Base-by-base conservation (phyloP, 1,140 invertebrate species). In the Calliopsis andreniformis region DNA sequence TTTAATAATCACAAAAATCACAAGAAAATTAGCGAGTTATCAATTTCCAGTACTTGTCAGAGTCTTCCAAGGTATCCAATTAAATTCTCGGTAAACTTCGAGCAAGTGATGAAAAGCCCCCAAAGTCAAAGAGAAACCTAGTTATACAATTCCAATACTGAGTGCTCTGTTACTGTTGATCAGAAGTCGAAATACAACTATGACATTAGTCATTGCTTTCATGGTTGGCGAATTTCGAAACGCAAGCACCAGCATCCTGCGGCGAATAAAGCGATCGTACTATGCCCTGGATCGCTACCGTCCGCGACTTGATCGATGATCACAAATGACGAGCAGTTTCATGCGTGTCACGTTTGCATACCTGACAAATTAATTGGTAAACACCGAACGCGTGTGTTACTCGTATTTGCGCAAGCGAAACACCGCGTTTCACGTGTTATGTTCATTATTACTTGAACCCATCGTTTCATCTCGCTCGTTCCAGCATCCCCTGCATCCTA, bases 371-470 rank as follows among this genome's bases (percentile, higher is more conserved):
- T 83, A 83, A 83, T 83, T 82, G 81, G 76, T 79, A 77, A 72
- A 83, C 59, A 56, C 51, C 69, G 76, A 82, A 30, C 62, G 76
- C 58, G 16, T 76, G 28, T 55, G 66, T 71, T 73, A 76, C 61
- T 76, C 76, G 80, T 82, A 83, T 83, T 83, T 83, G 78, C 80
- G 73, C 77, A 71, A 79, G 66, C 76, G 61, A 66, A 63, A 68
- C 70, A 45, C 43, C 63, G 23, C 45, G 78, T 81, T 80, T 76
- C 72, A 55, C 62, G 69, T 62, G 79, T 84, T 81, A 78, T 76
- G 82, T 87, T 86, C 82, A 78, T 87, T 86, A 87, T 86, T 87
- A 84, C 78, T 62, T 68, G 76, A 79, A 79, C 64, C 76, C 56
- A 10, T 28, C 42, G 39, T 75, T 49, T 32, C 80, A 39, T 35